Conservation (phyloP, 2,888 invertebrate genomes). For the Laothoe populi region DNA sequence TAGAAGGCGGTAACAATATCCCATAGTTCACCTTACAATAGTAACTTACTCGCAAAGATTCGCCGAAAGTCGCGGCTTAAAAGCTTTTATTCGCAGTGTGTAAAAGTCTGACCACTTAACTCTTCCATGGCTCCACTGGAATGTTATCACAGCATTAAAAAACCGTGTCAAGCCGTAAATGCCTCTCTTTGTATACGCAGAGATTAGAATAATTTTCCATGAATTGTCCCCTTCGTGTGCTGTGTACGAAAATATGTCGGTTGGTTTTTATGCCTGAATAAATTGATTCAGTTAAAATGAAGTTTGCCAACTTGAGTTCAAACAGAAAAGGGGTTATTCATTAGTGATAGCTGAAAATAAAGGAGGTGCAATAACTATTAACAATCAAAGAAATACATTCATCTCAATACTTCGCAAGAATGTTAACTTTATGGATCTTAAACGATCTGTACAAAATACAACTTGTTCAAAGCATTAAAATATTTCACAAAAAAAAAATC, state of each 20-base stretch:
- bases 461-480: slow-evolving; percentile 2
- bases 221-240: slow-evolving; percentile 19
- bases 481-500: slow-evolving; percentile 1
- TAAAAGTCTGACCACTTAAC: slow-evolving; percentile 23
- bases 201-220: slow-evolving; percentile 26
- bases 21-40: slow-evolving; percentile 14
- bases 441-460: neutral
- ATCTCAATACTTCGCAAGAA: neutral
- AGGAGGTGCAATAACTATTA: neutral
- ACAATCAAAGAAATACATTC: neutral
- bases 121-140: slow-evolving; percentile 1
- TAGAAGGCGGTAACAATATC: slow-evolving; percentile 3
- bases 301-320: too few relatives aligned
- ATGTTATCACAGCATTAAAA: slow-evolving; percentile 25
- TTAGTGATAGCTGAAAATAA: too few relatives aligned
- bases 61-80: slow-evolving; percentile 5
- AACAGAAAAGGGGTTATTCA: too few relatives aligned
- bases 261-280: slow-evolving; percentile 16
- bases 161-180: slow-evolving; percentile 21
- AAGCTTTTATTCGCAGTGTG: slow-evolving; percentile 10
- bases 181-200: slow-evolving; percentile 14
- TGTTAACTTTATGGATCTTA: neutral
- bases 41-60: slow-evolving; percentile 15
- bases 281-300: too few relatives aligned
- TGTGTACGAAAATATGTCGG: slow-evolving; percentile 12